Evolutionary conservation across 2,888 invertebrate species (phyloP).

Genomic region (Ypsolopha scabrella): DNA sequence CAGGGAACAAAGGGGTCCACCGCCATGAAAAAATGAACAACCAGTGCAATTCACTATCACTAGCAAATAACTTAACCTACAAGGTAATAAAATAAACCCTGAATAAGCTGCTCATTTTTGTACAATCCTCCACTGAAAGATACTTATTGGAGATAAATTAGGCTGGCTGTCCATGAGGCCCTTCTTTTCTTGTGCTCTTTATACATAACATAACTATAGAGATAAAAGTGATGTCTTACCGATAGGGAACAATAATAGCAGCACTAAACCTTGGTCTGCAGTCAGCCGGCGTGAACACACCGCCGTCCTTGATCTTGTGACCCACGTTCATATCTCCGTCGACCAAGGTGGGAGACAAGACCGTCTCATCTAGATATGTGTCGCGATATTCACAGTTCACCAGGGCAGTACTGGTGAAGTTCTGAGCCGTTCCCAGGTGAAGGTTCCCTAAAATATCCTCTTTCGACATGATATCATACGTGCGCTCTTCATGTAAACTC

Average conservation of each 20-base stretch:
- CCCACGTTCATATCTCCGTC: conserved; percentile 46
- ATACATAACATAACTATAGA: not conserved
- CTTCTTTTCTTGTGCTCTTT: too few species aligned
- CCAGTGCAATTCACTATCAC: too few species aligned
- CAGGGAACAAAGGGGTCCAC: too few species aligned
- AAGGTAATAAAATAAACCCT: too few species aligned
- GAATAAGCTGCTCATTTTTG: too few species aligned
- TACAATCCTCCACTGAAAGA: too few species aligned
- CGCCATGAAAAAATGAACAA: too few species aligned
- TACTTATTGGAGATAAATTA: too few species aligned
- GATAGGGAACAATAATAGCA: conserved; percentile 87
- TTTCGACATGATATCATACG: not conserved
- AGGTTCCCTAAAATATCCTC: conserved; percentile 50
- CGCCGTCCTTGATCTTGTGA: conserved; percentile 48
- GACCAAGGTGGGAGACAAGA: conserved; percentile 31
- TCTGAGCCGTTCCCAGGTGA: conserved; percentile 41
- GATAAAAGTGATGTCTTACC: conserved; percentile 23
- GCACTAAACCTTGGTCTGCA: conserved; percentile 73
- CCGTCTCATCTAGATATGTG: conserved; percentile 40
- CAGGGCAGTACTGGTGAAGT: conserved; percentile 50
- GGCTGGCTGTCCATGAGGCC: too few species aligned
- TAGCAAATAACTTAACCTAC: too few species aligned
- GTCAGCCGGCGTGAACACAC: conserved; percentile 46
- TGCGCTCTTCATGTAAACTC: too few species aligned
- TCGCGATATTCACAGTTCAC: conserved; percentile 48